A percentile compares a stretch with the other conserved stretches of the same genome.
These are phyloP conservation scores for Anthoptus insignis DNA, from an alignment of 2,888 invertebrate species.

Conservation along the genomic window DNA sequence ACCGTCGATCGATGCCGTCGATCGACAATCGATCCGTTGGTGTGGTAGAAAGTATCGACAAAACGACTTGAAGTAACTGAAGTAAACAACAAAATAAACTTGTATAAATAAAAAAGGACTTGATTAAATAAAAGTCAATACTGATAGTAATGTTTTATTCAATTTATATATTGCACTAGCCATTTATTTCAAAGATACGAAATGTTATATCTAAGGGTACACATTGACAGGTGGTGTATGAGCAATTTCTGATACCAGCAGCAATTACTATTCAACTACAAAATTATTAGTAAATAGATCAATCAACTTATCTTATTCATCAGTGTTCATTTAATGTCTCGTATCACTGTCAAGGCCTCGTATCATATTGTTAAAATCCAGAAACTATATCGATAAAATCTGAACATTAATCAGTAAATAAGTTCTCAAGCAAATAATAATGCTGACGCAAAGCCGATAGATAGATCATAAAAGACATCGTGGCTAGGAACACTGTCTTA, in stretches of 20 bases:
- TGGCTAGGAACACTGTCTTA: too few relatives aligned
- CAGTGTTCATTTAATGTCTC: background rate
- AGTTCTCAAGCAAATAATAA: too few relatives aligned
- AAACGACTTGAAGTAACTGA: constrained; percentile 73
- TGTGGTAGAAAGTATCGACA: too few relatives aligned
- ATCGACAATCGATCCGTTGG: too few relatives aligned
- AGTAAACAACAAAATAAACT: constrained; percentile 68
- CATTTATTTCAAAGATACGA: constrained; percentile 56
- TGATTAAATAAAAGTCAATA: constrained; percentile 81
- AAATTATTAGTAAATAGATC: constrained; percentile 14
- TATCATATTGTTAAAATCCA: background rate
- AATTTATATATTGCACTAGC: constrained; percentile 74
- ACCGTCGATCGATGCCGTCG: too few relatives aligned
- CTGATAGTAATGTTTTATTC: constrained; percentile 78
- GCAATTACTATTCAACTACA: constrained; percentile 36
- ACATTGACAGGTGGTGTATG: constrained; percentile 83
- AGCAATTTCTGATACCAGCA: constrained; percentile 70
- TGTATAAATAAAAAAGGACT: constrained; percentile 73
- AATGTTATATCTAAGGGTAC: constrained; percentile 69
- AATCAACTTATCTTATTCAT: constrained; percentile 8
- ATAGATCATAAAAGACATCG: too few relatives aligned
- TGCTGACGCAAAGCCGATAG: too few relatives aligned
- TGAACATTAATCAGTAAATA: too few relatives aligned
- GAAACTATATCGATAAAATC: too few relatives aligned
- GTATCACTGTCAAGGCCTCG: constrained; percentile 22